Evolutionary conservation across 2,113 vertebrate species (phyloP).

Genomic region (Typhlomys cinereus): DNA sequence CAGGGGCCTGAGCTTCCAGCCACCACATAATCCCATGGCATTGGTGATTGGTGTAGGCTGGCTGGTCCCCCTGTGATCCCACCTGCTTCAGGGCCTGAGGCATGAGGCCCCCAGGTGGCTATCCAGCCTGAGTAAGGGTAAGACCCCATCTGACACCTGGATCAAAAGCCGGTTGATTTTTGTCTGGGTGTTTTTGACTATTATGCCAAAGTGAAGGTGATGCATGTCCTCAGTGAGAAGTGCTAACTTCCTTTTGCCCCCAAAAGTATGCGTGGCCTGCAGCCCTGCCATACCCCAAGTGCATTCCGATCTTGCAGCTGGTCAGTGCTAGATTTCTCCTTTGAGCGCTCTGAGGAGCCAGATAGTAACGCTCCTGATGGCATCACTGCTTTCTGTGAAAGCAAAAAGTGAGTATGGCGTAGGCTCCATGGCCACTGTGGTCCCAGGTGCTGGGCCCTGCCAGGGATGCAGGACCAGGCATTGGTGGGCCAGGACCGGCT

Average conservation of each 20-base stretch:
- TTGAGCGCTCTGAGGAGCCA: constrained; percentile 98
- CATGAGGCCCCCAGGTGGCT: too few relatives aligned
- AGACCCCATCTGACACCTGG: too few relatives aligned
- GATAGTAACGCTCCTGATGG: constrained; percentile 97
- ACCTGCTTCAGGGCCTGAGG: too few relatives aligned
- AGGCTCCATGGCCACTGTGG: constrained; percentile 53
- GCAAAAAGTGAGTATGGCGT: constrained; percentile 99
- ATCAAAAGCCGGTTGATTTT: background rate
- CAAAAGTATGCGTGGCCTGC: too few relatives aligned
- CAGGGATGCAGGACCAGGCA: background rate
- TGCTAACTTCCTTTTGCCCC: background rate
- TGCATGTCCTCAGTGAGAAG: background rate
- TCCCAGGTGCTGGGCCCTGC: background rate
- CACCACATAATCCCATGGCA: too few relatives aligned
- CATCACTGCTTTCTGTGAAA: constrained; percentile 98
- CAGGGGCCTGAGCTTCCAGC: too few relatives aligned
- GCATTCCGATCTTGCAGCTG: constrained; percentile 95
- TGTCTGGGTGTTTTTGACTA: too few relatives aligned
- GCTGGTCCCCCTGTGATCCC: too few relatives aligned
- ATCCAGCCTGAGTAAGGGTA: too few relatives aligned
- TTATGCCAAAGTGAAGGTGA: background rate
- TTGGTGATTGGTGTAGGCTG: too few relatives aligned
- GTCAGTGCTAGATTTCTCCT: constrained; percentile 99
- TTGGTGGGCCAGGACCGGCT: background rate
- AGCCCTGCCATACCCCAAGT: background rate